Conservation (phyloP, 1,140 invertebrate species). For the Meloidogyne chitwoodi region DNA sequence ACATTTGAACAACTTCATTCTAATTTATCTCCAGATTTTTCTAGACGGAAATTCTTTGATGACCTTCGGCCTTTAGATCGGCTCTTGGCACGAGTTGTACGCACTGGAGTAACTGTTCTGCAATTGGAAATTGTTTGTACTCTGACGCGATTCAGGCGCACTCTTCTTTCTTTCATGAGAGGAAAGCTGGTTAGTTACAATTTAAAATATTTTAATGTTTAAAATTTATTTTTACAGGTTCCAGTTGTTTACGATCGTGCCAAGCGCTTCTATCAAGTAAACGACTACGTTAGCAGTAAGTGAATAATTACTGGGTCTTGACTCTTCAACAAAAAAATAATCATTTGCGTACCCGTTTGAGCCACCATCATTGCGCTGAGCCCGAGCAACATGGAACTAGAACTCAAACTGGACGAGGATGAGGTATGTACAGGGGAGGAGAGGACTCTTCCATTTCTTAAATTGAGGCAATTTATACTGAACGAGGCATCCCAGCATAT, state of each 20-base stretch:
- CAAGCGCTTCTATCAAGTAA: slow-evolving; percentile 19
- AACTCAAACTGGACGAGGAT: slow-evolving; percentile 21
- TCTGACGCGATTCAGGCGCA: slow-evolving; percentile 23
- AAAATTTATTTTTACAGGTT: background rate
- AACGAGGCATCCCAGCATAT: slow-evolving; percentile 23
- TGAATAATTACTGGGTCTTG: background rate
- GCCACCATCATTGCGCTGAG: slow-evolving; percentile 19
- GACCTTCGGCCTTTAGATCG: background rate
- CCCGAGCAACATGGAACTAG: slow-evolving; percentile 1
- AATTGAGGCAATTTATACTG: slow-evolving; percentile 32
- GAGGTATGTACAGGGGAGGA: slow-evolving; percentile 21
- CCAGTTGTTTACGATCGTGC: slow-evolving; percentile 15
- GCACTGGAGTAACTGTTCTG: slow-evolving; percentile 21
- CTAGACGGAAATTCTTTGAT: background rate
- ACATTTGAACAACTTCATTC: background rate
- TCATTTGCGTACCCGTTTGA: slow-evolving; percentile 8
- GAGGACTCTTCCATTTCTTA: background rate
- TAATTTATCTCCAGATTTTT: background rate
- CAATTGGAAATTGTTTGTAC: slow-evolving; percentile 30
- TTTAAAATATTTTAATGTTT: background rate
- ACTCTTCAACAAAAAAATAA: background rate
- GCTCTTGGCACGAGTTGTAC: slow-evolving; percentile 6
- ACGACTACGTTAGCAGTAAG: slow-evolving; percentile 25
- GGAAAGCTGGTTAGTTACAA: slow-evolving; percentile 12
- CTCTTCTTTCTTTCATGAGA: slow-evolving; percentile 21